These are phyloP conservation scores for Pyrrhosoma nymphula DNA, from an alignment of 2,888 invertebrate species.

Conservation along the genomic window DNA sequence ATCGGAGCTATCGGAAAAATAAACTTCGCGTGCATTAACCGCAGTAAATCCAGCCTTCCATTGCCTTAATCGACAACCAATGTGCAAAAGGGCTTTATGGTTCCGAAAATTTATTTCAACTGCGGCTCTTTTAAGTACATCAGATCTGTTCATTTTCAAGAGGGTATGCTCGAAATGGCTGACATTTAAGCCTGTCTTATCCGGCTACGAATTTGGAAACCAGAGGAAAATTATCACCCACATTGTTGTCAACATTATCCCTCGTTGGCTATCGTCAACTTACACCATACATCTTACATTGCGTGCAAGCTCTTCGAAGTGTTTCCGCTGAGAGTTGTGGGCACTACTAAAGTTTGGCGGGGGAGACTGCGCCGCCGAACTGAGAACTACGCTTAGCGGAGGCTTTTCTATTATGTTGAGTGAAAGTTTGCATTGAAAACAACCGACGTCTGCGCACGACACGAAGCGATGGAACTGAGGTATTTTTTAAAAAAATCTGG, in stretches of 20 bases:
- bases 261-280: background rate
- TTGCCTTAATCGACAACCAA: no score
- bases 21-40: no score
- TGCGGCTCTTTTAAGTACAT: no score
- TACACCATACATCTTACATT: background rate
- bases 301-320: background rate
- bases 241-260: background rate
- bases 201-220: background rate
- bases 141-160: no score
- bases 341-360: background rate
- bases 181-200: background rate
- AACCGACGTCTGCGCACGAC: background rate
- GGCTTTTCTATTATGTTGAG: background rate
- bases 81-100: no score
- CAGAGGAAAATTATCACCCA: background rate
- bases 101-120: no score
- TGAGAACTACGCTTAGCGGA: background rate
- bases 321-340: background rate
- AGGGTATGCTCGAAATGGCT: no score
- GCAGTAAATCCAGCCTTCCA: no score
- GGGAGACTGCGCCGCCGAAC: background rate
- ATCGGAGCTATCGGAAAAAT: no score
- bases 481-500: constrained; percentile 14
- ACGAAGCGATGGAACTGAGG: background rate
- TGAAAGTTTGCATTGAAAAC: constrained; percentile 40